Evolutionary conservation across 2,888 invertebrate species (phyloP), one percentile per base, ranked within the genome.

Genomic region (Dorcus parallelipipedus): DNA sequence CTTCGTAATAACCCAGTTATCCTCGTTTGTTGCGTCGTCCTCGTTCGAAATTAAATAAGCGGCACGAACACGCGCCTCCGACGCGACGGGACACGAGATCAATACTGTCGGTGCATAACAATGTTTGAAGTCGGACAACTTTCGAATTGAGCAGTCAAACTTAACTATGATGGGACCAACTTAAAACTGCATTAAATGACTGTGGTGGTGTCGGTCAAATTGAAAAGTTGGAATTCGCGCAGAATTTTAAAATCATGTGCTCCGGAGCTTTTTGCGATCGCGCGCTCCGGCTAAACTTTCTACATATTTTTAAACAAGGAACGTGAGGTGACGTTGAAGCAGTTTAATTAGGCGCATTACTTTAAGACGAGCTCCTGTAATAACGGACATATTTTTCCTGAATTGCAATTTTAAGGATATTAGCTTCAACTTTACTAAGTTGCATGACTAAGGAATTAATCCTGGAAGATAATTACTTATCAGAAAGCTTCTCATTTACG

Each of bases 101-200:
- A 45, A 45, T 45, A 45, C 9, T 20, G 45, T 45, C 45, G 45
- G 45, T 45, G 45, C 45, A 45, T 45, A 20, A 45, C 45, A 45
- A 45, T 45, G 45, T 45, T 45, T 45, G 20, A 20, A 45, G 45
- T 10, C 45, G 17, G 20, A 20, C 45, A 45, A 45, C 45, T 45
- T 45, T 10, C 14, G 45, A 45, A 54, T 54, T 26, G 54, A 54
- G 47, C 45, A 23, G 54, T 45, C 53, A 52, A 52, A 20, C 45
- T 43, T 39, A 43, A 52, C 49, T 56, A 56, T 50, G 56, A 54
- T 48, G 47, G 48, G 47, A 40, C 56, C 40, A 54, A 56, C 54
- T 54, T 54, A 54, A 53, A 54, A 54, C 54, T 54, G 45, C 54
- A 54, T 54, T 54, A 54, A 54, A 54, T 45, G 45, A 45, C 45